Percentiles rank a stretch among this genome's conserved stretches.
Conservation (phyloP, 1,140 invertebrate species). For the Anadara kagoshimensis region DNA sequence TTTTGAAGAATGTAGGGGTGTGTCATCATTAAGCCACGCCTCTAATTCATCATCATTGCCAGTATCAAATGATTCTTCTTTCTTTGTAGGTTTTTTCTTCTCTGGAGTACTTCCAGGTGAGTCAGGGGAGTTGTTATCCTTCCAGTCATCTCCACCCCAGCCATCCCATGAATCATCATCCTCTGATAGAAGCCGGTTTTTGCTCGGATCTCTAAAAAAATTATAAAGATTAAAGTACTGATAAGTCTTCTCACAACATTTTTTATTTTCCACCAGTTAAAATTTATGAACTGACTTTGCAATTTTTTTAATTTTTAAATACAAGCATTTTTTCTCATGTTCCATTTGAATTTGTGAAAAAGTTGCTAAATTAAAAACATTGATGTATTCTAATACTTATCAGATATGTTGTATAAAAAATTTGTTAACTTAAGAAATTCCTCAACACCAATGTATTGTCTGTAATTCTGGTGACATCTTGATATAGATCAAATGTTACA, state of each 20-base stretch:
- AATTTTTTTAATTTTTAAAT: too few species aligned
- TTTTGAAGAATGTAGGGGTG: conserved; percentile 28
- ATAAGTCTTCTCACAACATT: not conserved
- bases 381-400: too few species aligned
- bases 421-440: too few species aligned
- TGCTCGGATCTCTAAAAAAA: conserved; percentile 57
- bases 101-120: conserved; percentile 8
- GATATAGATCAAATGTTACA: too few species aligned
- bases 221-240: not conserved
- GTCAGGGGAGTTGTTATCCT: conserved; percentile 11
- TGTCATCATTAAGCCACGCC: conserved; percentile 61
- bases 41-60: conserved; percentile 60
- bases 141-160: conserved; percentile 51
- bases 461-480: too few species aligned
- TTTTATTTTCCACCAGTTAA: not conserved
- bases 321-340: too few species aligned
- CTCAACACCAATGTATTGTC: too few species aligned
- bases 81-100: conserved; percentile 24
- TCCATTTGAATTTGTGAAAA: too few species aligned
- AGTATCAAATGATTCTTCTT: conserved; percentile 24
- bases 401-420: too few species aligned
- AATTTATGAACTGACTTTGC: too few species aligned
- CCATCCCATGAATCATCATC: conserved; percentile 64
- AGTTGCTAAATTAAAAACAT: too few species aligned
- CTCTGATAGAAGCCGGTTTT: conserved; percentile 58